These are phyloP conservation scores for Dipodomys spectabilis DNA, from an alignment of 2,113 vertebrate genomes.

Conservation along the genomic window DNA sequence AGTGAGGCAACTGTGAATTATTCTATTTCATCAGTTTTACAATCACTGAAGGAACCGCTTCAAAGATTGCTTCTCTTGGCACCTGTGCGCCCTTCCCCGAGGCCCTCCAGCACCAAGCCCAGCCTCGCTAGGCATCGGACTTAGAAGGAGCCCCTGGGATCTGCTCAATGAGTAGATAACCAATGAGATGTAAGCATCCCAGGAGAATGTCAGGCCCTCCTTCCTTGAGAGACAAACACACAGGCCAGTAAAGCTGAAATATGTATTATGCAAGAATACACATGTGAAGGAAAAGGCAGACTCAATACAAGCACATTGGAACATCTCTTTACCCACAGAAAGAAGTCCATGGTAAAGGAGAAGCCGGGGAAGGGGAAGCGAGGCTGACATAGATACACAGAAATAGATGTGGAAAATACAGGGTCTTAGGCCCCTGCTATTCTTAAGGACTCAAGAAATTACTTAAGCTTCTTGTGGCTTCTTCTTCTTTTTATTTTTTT, in stretches of 20 bases:
- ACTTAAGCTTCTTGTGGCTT: background rate
- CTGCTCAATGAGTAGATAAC: background rate
- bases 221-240: background rate
- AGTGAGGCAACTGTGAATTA: slow-evolving; percentile 62
- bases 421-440: background rate
- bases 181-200: background rate
- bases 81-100: accelerated
- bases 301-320: background rate
- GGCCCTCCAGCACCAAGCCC: background rate
- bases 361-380: background rate
- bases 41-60: slow-evolving; percentile 52
- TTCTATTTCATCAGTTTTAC: slow-evolving; percentile 66
- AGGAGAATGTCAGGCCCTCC: background rate
- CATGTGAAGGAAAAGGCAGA: background rate
- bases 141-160: background rate
- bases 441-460: background rate
- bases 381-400: background rate
- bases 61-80: slow-evolving; percentile 40
- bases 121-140: background rate
- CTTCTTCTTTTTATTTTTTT: too few relatives aligned
- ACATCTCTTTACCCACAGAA: background rate
- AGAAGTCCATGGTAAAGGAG: background rate
- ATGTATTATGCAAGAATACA: background rate
- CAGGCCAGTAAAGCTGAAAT: background rate
- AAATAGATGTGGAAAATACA: background rate